Evolutionary conservation across 2,113 vertebrate species (phyloP), one percentile per base, ranked within the genome.

Genomic region (Copsychus sechellarum): DNA sequence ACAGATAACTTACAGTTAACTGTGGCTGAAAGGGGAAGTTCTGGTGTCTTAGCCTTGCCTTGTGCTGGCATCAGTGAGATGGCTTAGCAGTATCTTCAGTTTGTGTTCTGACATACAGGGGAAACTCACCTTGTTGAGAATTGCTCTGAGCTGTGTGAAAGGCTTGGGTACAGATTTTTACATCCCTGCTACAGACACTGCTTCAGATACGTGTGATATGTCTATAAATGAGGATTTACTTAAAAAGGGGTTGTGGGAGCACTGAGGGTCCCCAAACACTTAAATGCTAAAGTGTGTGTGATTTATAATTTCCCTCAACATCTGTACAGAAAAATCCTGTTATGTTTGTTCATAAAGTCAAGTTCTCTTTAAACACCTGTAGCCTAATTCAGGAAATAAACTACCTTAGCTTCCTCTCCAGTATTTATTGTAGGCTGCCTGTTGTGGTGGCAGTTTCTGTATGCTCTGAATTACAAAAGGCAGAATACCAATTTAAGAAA

Each of bases 11-110:
- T 36, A 42, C 36, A 72, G 43, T 82, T 74, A 70, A 56, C 72
- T 38, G 90, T 67, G 64, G 28, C 40, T 89, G 45, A 18, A 76
- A 82, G 42, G 50, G 53, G 61, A 85, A 85, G 62, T 91, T 85
- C 28, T 82, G 58, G 5, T 45, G 50, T 56, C 31, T 22, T 65
- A 2, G 4, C 25, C 20, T 88, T 92, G 42, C 40, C 29, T 64
- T 58, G 15, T 84, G 51, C 64, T 62, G 51, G 16, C 2, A 1
- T 62, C 71, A 50, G 12, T 45, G 58, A 47, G 34, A 21, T 60
- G 43, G 17, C 15, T 87, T 38, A 60, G 47, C 0, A 3, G 7
- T 14, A 5, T 40, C 43, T 67, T 78, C 48, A 38, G 11, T 36
- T 33, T 16, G 22, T 53, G 6, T 67, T 71, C 15, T 33, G 40